Percentiles rank a stretch among this genome's conserved stretches.
phyloP scores from a whole-genome alignment of 2,888 invertebrate genomes.

The Hypomecis atomaria region DNA sequence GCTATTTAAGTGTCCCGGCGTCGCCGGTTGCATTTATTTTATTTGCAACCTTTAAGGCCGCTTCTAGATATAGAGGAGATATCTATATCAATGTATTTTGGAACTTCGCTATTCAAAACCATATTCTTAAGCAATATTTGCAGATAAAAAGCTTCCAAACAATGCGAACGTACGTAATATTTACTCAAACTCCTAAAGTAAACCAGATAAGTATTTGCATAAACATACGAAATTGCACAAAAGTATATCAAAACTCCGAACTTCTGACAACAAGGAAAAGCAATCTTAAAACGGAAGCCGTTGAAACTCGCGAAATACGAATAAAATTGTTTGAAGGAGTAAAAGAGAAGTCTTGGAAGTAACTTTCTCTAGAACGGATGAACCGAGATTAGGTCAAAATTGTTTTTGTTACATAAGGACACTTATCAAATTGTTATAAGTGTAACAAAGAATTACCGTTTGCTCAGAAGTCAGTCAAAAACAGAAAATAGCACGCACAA shows the following conservation, averaged over 20 bases:
- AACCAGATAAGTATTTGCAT: constrained; percentile 15
- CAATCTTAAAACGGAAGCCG: constrained; percentile 17
- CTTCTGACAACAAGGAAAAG: constrained; percentile 15
- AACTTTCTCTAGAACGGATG: constrained; percentile 30
- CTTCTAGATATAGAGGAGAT: constrained; percentile 20
- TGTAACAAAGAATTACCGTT: constrained; percentile 29
- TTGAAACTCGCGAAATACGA: constrained; percentile 26
- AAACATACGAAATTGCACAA: constrained; percentile 30
- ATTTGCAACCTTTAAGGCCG: constrained; percentile 57
- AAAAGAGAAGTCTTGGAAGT: constrained; percentile 21
- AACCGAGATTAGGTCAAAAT: constrained; percentile 34
- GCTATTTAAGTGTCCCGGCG: constrained; percentile 63
- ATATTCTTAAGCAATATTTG: constrained; percentile 4
- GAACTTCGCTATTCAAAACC: background rate
- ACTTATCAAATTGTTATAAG: constrained; percentile 2
- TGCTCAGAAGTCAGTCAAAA: constrained; percentile 3
- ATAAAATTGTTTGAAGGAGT: constrained; percentile 27
- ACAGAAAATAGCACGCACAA: constrained; percentile 46
- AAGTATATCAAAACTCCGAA: constrained; percentile 30
- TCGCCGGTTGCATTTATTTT: constrained; percentile 62
- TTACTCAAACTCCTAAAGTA: constrained; percentile 3
- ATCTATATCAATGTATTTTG: background rate
- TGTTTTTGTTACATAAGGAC: constrained; percentile 22
- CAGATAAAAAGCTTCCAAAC: constrained; percentile 2
- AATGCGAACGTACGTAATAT: background rate